phyloP scores from a whole-genome alignment of 2,888 invertebrate species.

The Lottia gigantea region DNA sequence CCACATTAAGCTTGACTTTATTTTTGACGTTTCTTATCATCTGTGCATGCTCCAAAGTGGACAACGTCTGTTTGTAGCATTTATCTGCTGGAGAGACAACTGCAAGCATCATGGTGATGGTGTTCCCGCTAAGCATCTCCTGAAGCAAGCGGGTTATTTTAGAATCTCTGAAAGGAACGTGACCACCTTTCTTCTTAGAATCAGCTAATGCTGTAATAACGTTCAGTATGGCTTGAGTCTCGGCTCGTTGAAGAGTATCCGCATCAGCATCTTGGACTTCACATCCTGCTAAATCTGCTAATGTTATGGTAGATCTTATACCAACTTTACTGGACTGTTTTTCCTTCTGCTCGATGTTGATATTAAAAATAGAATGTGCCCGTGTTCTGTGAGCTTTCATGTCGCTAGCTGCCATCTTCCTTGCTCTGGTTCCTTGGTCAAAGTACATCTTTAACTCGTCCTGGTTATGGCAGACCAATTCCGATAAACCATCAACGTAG shows the following conservation, averaged over 20 bases:
- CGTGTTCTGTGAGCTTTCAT: constrained; percentile 54
- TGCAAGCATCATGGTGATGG: constrained; percentile 56
- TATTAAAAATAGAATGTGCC: constrained; percentile 57
- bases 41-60: constrained; percentile 49
- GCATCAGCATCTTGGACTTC: too few species aligned
- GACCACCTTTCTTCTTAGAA: constrained; percentile 51
- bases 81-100: constrained; percentile 55
- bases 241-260: too few species aligned
- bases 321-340: constrained; percentile 60
- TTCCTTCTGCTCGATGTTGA: constrained; percentile 59
- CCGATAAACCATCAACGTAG: constrained; percentile 63
- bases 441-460: constrained; percentile 56
- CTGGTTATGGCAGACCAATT: constrained; percentile 54
- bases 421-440: constrained; percentile 60
- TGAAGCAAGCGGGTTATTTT: constrained; percentile 56
- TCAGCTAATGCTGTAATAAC: constrained; percentile 51
- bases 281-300: constrained; percentile 58
- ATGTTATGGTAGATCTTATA: constrained; percentile 49
- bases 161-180: constrained; percentile 60
- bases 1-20: constrained; percentile 59
- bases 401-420: constrained; percentile 60
- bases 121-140: constrained; percentile 62
- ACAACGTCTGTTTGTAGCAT: constrained; percentile 48
- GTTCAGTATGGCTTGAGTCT: constrained; percentile 42
- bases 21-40: constrained; percentile 56